Evolutionary conservation across 2,888 invertebrate species (phyloP).

Genomic region (Megamerina dolium): DNA sequence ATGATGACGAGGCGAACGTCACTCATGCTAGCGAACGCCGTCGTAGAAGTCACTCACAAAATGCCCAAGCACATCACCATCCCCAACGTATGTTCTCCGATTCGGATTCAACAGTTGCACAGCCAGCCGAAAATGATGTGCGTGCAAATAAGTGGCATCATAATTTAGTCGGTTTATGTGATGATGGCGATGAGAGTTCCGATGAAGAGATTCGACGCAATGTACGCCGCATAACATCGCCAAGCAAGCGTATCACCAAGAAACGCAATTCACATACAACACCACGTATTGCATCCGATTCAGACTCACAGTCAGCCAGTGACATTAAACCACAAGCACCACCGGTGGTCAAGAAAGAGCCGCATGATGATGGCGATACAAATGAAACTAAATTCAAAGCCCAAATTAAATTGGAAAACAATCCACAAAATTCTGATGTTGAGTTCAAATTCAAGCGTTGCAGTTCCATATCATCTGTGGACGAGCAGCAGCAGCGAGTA

Average conservation of each 20-base stretch:
- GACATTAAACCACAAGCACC: slow-evolving; percentile 27
- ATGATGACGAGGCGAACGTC: slow-evolving; percentile 49
- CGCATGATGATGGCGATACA: slow-evolving; percentile 27
- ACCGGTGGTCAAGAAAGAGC: slow-evolving; percentile 24
- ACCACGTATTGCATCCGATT: slow-evolving; percentile 68
- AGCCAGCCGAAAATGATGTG: slow-evolving; percentile 18
- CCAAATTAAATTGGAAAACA: slow-evolving; percentile 55
- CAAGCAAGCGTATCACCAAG: slow-evolving; percentile 53
- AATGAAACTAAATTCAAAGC: slow-evolving; percentile 53
- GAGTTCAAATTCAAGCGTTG: slow-evolving; percentile 31
- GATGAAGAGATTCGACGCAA: slow-evolving; percentile 42
- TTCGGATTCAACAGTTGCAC: slow-evolving; percentile 52
- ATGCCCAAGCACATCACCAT: slow-evolving; percentile 23
- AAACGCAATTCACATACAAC: slow-evolving; percentile 63
- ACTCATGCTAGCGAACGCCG: slow-evolving; percentile 34
- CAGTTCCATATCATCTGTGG: slow-evolving; percentile 44
- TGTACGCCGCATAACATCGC: slow-evolving; percentile 35
- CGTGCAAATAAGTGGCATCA: slow-evolving; percentile 46
- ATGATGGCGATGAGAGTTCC: slow-evolving; percentile 49
- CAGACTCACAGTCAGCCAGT: slow-evolving; percentile 44
- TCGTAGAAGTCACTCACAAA: too few relatives aligned
- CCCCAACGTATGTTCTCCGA: slow-evolving; percentile 42
- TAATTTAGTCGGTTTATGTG: slow-evolving; percentile 50
- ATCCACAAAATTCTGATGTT: slow-evolving; percentile 17
- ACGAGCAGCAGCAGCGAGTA: slow-evolving; percentile 49